Conservation (phyloP, 2,113 vertebrate species). For the Gobius niger region DNA sequence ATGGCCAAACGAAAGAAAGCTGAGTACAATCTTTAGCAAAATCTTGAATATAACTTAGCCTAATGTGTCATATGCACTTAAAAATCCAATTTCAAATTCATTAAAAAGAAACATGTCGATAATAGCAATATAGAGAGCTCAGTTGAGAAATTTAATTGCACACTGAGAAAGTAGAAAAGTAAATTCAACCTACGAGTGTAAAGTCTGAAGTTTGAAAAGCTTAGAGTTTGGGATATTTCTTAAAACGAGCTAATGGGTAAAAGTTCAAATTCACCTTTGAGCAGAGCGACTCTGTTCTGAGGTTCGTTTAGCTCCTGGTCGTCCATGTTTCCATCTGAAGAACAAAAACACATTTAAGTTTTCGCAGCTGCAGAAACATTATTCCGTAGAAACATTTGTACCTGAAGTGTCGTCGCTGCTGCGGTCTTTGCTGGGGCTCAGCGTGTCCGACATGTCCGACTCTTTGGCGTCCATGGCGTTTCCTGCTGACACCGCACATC, state of each 20-base stretch:
- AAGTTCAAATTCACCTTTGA: constrained; percentile 84
- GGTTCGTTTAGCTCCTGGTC: constrained; percentile 94
- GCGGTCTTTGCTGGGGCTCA: constrained; percentile 96
- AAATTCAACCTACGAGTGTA: no score
- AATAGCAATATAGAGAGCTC: no score
- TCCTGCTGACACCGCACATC: constrained; percentile 70
- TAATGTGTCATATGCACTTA: no score
- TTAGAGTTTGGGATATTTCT: no score
- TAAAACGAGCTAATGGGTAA: background rate
- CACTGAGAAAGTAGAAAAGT: no score
- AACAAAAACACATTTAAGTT: constrained; percentile 4
- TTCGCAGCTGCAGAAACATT: background rate
- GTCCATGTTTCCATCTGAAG: constrained; percentile 94
- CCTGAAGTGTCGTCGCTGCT: constrained; percentile 98
- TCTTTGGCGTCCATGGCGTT: constrained; percentile 91
- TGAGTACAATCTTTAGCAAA: no score
- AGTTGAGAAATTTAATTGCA: no score
- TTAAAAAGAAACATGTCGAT: no score
- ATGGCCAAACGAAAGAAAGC: no score
- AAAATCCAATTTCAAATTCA: no score
- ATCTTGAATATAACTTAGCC: no score
- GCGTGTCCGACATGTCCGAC: constrained; percentile 96
- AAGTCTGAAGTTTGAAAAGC: no score
- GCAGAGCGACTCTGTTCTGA: constrained; percentile 88
- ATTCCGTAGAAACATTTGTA: constrained; percentile 35